Conservation (phyloP, 2,797 vertebrate genomes). For the Protonibea diacanthus region DNA sequence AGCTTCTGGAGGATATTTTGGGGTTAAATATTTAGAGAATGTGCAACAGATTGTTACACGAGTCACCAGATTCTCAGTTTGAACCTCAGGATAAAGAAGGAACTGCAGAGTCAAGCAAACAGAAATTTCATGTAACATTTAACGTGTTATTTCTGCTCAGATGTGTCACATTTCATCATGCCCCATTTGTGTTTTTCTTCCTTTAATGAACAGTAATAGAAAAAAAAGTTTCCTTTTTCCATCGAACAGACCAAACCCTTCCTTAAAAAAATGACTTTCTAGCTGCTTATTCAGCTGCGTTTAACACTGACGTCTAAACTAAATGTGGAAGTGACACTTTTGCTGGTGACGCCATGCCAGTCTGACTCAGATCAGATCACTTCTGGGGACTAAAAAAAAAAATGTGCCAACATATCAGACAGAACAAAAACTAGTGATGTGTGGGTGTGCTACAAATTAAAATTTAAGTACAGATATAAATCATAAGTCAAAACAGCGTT, state of each 20-base stretch:
- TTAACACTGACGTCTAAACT: background rate
- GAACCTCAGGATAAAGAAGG: background rate
- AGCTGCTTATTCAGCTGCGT: background rate
- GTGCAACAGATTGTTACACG: background rate
- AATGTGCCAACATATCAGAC: background rate
- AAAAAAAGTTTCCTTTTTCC: background rate
- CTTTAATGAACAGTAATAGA: background rate
- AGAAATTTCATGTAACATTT: background rate
- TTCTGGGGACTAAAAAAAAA: background rate
- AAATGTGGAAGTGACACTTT: background rate
- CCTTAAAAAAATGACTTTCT: background rate
- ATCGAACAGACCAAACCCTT: background rate
- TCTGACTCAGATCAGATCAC: background rate
- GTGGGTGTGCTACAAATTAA: too few species aligned
- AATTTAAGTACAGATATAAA: too few species aligned
- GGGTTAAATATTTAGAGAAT: background rate
- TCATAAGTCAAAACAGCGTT: too few species aligned
- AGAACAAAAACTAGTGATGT: too few species aligned
- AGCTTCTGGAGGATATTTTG: background rate
- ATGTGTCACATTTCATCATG: background rate
- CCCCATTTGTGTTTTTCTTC: background rate
- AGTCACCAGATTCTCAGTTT: background rate
- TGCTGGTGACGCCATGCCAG: background rate
- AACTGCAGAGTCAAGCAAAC: background rate
- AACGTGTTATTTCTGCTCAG: background rate